Evolutionary conservation across 2,888 invertebrate genomes (phyloP).

Genomic region (Boloria euphrosyne): DNA sequence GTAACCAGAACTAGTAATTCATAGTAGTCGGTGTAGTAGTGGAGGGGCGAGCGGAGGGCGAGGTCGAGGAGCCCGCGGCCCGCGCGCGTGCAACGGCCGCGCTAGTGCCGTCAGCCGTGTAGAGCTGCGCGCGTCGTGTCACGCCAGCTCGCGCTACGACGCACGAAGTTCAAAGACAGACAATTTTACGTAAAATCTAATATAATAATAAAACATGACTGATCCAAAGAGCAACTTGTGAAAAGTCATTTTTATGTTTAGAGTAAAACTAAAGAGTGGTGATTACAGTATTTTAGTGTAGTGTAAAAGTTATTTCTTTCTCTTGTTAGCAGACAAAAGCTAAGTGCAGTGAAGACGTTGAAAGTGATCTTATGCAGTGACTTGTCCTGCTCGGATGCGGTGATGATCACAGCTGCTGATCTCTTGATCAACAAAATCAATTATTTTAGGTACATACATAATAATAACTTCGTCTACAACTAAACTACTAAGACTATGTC

Average conservation of each 20-base stretch:
- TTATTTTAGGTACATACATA: background rate
- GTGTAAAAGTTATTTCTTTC: no score
- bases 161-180: background rate
- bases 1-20: background rate
- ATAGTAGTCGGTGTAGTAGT: background rate
- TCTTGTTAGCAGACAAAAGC: background rate
- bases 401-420: background rate
- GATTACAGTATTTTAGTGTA: no score
- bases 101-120: background rate
- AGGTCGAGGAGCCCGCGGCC: conserved; percentile 1
- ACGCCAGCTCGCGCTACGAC: background rate
- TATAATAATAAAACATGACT: no score
- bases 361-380: no score
- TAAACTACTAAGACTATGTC: no score
- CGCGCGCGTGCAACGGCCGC: background rate
- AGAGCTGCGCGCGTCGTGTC: conserved; percentile 5
- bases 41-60: conserved; percentile 2
- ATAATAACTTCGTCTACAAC: no score
- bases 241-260: no score
- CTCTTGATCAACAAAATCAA: background rate
- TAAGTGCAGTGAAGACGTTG: background rate
- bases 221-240: no score
- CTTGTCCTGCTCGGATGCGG: background rate
- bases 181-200: background rate
- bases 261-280: no score